Evolutionary conservation across 2,797 vertebrate species (phyloP).

Genomic region (Spinibarbus caldwelli): DNA sequence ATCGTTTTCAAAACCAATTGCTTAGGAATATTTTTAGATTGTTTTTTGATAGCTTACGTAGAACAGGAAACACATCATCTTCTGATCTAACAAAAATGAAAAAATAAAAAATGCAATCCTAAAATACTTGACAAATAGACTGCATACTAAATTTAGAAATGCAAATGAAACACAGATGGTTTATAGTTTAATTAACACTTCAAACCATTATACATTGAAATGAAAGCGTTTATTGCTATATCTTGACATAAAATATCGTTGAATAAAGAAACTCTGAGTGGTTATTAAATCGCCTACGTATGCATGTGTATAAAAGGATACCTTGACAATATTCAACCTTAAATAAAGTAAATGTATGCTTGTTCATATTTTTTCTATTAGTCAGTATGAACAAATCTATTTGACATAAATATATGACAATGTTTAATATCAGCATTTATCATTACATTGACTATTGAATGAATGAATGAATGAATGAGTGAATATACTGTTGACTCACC

Average conservation of each 20-base stretch:
- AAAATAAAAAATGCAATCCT: not conserved
- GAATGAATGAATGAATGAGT: not conserved
- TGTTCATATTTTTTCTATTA: not conserved
- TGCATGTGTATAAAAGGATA: too few species aligned
- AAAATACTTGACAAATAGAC: slow-evolving; percentile 19
- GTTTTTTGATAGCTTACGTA: not conserved
- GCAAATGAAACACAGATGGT: not conserved
- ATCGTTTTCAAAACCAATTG: not conserved
- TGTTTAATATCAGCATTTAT: not conserved
- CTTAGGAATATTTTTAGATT: not conserved
- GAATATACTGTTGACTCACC: not conserved
- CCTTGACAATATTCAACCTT: not conserved
- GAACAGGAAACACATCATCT: not conserved
- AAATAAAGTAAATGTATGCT: not conserved
- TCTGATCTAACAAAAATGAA: not conserved
- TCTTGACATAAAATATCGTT: not conserved
- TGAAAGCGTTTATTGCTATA: not conserved
- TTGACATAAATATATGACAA: not conserved
- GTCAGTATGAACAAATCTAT: not conserved
- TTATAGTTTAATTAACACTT: not conserved
- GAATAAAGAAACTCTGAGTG: not conserved
- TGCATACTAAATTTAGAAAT: not conserved
- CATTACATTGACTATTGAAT: not conserved
- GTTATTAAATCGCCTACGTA: too few species aligned
- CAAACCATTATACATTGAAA: not conserved